Percentiles rank a stretch among this genome's conserved stretches.
Evolutionary conservation across 2,797 vertebrate genomes (phyloP).

Genomic region (Anisognathus igniventris): DNA sequence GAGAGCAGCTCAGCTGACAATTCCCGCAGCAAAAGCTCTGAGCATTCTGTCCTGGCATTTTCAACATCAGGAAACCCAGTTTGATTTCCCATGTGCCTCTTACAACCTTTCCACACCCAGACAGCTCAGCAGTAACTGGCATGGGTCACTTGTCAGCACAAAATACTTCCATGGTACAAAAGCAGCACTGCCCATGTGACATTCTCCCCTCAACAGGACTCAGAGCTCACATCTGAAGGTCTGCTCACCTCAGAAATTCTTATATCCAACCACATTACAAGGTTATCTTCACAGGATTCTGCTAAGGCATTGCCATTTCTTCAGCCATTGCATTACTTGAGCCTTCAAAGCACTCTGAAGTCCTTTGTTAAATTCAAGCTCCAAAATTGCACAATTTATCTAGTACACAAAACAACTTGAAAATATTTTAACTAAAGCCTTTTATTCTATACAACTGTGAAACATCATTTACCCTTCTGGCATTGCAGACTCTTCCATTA

Average conservation of each 20-base stretch:
- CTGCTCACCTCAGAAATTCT: neutral
- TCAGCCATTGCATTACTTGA: neutral
- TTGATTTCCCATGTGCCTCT: neutral
- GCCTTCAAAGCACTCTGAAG: neutral
- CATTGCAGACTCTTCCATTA: conserved; percentile 66
- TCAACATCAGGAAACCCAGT: neutral
- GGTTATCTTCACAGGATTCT: neutral
- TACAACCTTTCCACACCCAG: neutral
- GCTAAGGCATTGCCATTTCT: neutral
- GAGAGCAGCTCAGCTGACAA: neutral
- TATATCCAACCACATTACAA: neutral
- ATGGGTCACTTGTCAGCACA: rapidly evolving
- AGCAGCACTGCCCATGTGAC: neutral
- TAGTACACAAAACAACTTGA: conserved; percentile 27
- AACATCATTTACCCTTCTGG: conserved; percentile 73
- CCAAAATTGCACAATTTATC: neutral
- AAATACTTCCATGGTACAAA: rapidly evolving
- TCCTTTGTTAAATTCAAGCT: neutral
- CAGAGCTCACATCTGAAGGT: neutral
- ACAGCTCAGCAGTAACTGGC: neutral
- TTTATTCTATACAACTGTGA: conserved; percentile 80
- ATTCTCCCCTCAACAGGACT: neutral
- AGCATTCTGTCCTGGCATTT: neutral
- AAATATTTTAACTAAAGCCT: conserved; percentile 76
- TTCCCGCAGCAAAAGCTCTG: neutral